A percentile compares a stretch with the other conserved stretches of the same genome.
Evolutionary conservation across 2,888 invertebrate genomes (phyloP).

Genomic region (Acanthosepion lycidas): DNA sequence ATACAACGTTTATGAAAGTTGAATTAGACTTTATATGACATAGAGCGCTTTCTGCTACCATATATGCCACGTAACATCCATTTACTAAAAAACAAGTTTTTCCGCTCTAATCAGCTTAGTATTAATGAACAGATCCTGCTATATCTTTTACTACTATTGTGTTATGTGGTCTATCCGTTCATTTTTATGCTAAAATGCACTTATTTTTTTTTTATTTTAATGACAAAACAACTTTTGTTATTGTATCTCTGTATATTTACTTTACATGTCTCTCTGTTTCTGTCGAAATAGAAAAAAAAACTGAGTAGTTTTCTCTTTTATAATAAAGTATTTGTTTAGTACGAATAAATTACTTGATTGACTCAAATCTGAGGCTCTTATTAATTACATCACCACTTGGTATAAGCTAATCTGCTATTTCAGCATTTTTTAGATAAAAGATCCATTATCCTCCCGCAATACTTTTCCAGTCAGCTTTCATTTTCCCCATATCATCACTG

Average conservation of each 20-base stretch:
- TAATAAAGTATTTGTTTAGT: constrained; percentile 2
- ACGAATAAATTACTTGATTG: not conserved
- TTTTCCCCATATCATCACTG: not conserved
- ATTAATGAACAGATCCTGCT: not conserved
- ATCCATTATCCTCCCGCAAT: not conserved
- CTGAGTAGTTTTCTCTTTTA: not conserved
- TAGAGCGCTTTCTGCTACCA: too few species aligned
- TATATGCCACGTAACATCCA: too few species aligned
- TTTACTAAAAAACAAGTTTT: not conserved
- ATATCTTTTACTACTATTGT: not conserved
- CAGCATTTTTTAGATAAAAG: not conserved
- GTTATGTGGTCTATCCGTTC: not conserved
- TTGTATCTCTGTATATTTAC: not conserved
- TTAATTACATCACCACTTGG: not conserved
- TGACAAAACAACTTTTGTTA: not conserved
- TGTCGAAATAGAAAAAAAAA: not conserved
- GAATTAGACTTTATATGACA: too few species aligned
- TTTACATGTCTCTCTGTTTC: not conserved
- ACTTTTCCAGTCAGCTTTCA: not conserved
- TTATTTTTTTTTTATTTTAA: not conserved
- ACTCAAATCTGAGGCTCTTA: not conserved
- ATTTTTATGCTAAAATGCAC: not conserved
- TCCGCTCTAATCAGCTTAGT: not conserved
- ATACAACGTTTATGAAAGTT: too few species aligned
- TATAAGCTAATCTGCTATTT: not conserved